phyloP scores from a whole-genome alignment of 2,113 vertebrate genomes.

The Chlamydotis undulata region DNA sequence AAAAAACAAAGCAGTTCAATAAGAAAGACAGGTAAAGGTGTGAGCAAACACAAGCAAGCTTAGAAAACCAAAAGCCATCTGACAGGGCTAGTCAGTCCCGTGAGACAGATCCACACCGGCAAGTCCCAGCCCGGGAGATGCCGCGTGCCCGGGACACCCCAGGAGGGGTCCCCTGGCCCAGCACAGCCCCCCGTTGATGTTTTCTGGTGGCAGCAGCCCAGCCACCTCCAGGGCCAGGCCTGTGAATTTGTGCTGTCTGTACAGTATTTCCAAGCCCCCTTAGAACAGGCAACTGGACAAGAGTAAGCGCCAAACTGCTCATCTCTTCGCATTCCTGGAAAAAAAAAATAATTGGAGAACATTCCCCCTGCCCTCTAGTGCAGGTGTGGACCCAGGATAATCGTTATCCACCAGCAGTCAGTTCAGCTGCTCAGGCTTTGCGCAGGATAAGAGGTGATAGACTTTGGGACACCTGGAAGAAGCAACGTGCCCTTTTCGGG shows the following conservation, averaged over 20 bases:
- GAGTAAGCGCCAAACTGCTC: not conserved
- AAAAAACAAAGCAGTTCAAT: not conserved
- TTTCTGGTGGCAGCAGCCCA: not conserved
- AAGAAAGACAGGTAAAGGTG: constrained; percentile 2
- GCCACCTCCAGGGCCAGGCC: not conserved
- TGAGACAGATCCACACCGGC: not conserved
- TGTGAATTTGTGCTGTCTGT: not conserved
- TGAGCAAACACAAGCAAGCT: constrained; percentile 18
- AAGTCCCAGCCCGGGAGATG: not conserved
- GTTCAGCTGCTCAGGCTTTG: not conserved
- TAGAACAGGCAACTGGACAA: not conserved
- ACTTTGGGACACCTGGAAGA: not conserved
- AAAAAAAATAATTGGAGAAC: not conserved
- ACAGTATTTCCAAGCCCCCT: not conserved
- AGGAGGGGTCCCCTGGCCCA: not conserved
- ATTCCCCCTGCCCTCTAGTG: not conserved
- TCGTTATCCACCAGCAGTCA: not conserved
- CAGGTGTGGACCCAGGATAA: not conserved
- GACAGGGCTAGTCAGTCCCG: not conserved
- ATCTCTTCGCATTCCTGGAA: not conserved
- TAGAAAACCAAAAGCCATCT: not conserved
- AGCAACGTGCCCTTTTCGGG: not conserved
- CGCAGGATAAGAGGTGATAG: not conserved
- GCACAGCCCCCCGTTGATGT: not conserved
- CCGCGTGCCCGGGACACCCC: fast-evolving